Evolutionary conservation across 2,888 invertebrate species (phyloP).

Genomic region (Mycalesis mineus): DNA sequence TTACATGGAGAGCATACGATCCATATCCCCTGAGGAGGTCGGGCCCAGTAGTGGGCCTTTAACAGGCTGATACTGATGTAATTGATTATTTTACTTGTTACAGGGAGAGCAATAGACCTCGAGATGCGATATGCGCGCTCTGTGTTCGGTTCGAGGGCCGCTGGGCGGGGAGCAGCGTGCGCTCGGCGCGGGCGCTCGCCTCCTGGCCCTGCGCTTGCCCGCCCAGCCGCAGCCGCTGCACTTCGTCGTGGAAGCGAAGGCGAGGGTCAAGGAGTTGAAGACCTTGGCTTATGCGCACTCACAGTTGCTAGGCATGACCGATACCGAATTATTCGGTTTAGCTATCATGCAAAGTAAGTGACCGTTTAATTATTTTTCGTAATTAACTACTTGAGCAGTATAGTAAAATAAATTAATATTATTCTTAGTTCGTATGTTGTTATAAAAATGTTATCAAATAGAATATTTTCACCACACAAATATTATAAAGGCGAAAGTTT

Average conservation of each 20-base stretch:
- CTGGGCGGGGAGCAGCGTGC: slow-evolving; percentile 86
- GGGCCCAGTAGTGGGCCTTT: too few species aligned
- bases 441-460: too few species aligned
- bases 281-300: slow-evolving; percentile 88
- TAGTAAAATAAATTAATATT: too few species aligned
- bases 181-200: slow-evolving; percentile 80
- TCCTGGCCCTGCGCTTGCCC: slow-evolving; percentile 82
- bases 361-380: neutral
- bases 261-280: slow-evolving; percentile 89
- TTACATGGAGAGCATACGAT: too few species aligned
- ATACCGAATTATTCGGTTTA: slow-evolving; percentile 91
- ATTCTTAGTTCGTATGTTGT: too few species aligned
- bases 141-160: slow-evolving; percentile 91
- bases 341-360: slow-evolving; percentile 88
- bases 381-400: neutral
- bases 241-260: slow-evolving; percentile 85
- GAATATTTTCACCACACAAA: too few species aligned
- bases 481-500: too few species aligned
- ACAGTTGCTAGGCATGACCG: slow-evolving; percentile 88
- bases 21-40: too few species aligned
- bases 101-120: slow-evolving; percentile 72
- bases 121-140: slow-evolving; percentile 84
- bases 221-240: slow-evolving; percentile 70
- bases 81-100: slow-evolving; percentile 38
- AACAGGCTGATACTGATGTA: too few species aligned